Evolutionary conservation across 2,113 vertebrate genomes (phyloP).

Genomic region (Argyrosomus japonicus): DNA sequence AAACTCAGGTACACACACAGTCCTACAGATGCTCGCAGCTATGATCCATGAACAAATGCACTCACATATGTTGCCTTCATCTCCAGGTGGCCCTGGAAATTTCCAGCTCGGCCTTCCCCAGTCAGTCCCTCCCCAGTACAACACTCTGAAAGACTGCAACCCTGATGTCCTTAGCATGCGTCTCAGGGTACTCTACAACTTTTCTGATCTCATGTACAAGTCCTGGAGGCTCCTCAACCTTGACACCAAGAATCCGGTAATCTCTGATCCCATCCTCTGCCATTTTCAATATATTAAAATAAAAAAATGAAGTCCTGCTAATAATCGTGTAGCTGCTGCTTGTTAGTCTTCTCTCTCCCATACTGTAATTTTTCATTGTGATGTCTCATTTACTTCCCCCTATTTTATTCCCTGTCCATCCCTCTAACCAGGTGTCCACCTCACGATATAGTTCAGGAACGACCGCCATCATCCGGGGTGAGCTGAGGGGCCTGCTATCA

Average conservation of each 20-base stretch:
- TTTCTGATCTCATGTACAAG: slow-evolving; percentile 89
- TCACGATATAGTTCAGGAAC: slow-evolving; percentile 86
- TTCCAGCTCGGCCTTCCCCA: slow-evolving; percentile 83
- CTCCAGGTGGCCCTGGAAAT: slow-evolving; percentile 72
- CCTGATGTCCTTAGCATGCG: slow-evolving; percentile 81
- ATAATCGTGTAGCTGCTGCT: neutral
- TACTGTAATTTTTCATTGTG: neutral
- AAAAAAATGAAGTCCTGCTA: neutral
- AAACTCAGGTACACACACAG: slow-evolving; percentile 79
- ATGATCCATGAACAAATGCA: neutral
- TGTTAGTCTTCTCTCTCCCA: neutral
- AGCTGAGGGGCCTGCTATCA: slow-evolving; percentile 85
- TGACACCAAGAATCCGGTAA: slow-evolving; percentile 79
- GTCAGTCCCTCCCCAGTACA: slow-evolving; percentile 85
- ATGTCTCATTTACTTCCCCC: neutral
- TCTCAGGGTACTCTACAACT: slow-evolving; percentile 85
- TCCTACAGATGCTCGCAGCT: neutral
- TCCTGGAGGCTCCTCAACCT: slow-evolving; percentile 87
- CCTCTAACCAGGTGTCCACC: slow-evolving; percentile 72
- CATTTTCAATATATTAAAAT: slow-evolving; percentile 11
- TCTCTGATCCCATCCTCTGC: neutral
- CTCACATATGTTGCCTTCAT: slow-evolving; percentile 13
- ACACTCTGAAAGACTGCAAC: slow-evolving; percentile 84
- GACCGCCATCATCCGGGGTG: slow-evolving; percentile 83
- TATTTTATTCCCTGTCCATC: neutral